Percentiles rank a stretch among this genome's conserved stretches.
Conservation (phyloP, 1,140 invertebrate species). For the Hermatobates lingyangjiaoensis region DNA sequence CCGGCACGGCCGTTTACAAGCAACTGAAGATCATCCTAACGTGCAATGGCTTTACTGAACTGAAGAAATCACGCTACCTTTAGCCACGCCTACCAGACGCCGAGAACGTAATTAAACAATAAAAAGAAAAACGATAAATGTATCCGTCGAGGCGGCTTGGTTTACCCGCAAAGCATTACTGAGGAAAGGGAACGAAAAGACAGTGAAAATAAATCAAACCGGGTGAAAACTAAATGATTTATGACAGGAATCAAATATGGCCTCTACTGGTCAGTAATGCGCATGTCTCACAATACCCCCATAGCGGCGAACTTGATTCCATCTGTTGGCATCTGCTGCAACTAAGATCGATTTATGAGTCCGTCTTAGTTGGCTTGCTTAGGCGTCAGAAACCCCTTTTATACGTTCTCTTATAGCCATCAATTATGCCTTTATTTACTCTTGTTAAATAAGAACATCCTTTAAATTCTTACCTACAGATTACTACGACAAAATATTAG, state of each 20-base stretch:
- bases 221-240: slow-evolving; percentile 3
- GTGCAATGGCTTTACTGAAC: not conserved
- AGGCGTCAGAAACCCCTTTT: not conserved
- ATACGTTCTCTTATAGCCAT: not conserved
- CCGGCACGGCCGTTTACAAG: not conserved
- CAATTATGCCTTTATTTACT: not conserved
- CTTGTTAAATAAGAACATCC: not conserved
- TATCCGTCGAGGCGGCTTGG: not conserved
- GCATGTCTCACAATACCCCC: not conserved
- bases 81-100: slow-evolving; percentile 4
- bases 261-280: not conserved
- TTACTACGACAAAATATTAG: not conserved
- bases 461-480: not conserved
- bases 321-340: not conserved
- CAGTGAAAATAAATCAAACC: not conserved
- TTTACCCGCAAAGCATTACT: not conserved
- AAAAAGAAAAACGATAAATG: not conserved
- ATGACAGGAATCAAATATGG: slow-evolving; percentile 5
- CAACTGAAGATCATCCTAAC: not conserved
- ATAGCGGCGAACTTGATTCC: not conserved
- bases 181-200: not conserved
- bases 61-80: not conserved
- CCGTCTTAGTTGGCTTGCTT: not conserved
- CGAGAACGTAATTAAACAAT: not conserved
- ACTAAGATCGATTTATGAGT: too few species aligned